These are phyloP conservation scores for Actinia equina DNA, from an alignment of 64 coral and sea anemone genomes.

Conservation along the genomic window DNA sequence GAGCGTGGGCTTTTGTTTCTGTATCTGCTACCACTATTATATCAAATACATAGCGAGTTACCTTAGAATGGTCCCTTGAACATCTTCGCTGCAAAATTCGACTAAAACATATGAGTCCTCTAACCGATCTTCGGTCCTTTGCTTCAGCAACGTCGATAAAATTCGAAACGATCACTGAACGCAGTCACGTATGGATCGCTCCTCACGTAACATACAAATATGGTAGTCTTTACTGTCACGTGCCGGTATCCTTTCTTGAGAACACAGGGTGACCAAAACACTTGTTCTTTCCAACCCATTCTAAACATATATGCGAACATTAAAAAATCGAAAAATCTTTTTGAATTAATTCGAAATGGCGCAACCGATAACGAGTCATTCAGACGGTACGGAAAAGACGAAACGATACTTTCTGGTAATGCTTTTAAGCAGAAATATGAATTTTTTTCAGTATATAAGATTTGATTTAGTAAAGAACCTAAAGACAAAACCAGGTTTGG, in stretches of 20 bases:
- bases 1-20: background rate
- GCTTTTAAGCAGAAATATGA: too few species aligned
- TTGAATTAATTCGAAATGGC: too few species aligned
- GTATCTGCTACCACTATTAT: background rate
- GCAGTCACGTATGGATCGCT: background rate
- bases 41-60: background rate
- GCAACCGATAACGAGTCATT: too few species aligned
- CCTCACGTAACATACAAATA: conserved; percentile 2
- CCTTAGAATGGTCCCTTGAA: background rate
- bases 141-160: background rate
- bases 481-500: too few species aligned
- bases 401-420: too few species aligned
- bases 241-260: background rate
- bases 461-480: too few species aligned
- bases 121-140: background rate
- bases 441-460: too few species aligned
- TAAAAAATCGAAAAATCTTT: too few species aligned
- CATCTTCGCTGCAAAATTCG: background rate
- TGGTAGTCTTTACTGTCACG: background rate
- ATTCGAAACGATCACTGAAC: too few species aligned
- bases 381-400: too few species aligned
- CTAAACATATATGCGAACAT: too few species aligned
- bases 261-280: background rate
- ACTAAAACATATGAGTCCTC: background rate
- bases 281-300: too few species aligned